These are phyloP conservation scores for Microtus californicus DNA, from an alignment of 2,797 vertebrate species.

Conservation along the genomic window DNA sequence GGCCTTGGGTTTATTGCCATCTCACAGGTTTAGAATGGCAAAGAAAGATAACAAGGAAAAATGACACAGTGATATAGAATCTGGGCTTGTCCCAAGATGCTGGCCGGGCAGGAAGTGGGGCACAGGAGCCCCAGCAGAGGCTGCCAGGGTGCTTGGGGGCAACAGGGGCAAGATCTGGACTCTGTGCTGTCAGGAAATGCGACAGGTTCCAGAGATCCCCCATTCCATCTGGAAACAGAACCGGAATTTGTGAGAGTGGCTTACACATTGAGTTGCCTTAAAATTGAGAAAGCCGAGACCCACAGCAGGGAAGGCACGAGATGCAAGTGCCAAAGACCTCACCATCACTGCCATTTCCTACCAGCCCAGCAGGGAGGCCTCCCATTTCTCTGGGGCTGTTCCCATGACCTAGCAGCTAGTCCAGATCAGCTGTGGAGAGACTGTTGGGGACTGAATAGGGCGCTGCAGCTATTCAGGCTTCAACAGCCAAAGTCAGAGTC, in stretches of 20 bases:
- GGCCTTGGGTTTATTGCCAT: neutral
- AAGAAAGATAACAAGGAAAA: neutral
- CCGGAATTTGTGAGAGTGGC: neutral
- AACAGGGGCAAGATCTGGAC: neutral
- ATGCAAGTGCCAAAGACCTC: neutral
- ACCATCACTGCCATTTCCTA: neutral
- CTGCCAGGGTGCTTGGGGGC: neutral
- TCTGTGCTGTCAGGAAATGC: neutral
- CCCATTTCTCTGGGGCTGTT: neutral
- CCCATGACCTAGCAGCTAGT: neutral
- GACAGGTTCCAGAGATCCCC: neutral
- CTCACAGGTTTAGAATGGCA: neutral
- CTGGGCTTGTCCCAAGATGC: neutral
- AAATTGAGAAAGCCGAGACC: slow-evolving; percentile 15
- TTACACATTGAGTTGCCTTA: neutral
- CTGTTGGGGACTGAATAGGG: neutral
- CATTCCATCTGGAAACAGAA: slow-evolving; percentile 33
- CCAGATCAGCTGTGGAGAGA: neutral
- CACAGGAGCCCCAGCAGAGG: no score
- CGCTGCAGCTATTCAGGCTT: neutral
- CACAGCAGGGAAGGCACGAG: neutral
- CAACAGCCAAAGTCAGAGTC: neutral
- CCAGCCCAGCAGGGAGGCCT: neutral
- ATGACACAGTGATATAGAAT: neutral
- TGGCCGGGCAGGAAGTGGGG: neutral